Evolutionary conservation across 2,113 vertebrate genomes (phyloP).

Genomic region (Corythornis cristatus): DNA sequence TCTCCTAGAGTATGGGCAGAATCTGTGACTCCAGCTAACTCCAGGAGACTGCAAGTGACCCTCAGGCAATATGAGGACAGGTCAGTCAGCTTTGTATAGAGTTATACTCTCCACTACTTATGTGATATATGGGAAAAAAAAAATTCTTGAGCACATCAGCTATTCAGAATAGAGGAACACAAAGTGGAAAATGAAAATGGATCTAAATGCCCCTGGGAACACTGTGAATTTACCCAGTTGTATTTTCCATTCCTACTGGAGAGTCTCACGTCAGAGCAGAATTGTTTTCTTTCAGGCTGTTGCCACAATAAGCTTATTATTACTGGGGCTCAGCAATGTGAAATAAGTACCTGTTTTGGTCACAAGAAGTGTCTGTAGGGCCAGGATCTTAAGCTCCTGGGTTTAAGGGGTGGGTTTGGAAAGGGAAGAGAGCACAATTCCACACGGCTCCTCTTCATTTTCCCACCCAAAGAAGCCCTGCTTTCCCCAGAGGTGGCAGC

Average conservation of each 20-base stretch:
- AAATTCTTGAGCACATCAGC: neutral
- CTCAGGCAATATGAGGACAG: neutral
- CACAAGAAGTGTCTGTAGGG: neutral
- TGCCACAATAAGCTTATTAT: neutral
- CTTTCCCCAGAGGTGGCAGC: neutral
- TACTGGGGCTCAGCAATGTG: neutral
- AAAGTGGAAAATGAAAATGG: neutral
- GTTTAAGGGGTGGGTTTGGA: neutral
- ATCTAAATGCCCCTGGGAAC: neutral
- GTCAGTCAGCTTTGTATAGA: neutral
- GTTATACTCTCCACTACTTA: neutral
- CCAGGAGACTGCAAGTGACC: neutral
- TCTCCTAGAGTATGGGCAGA: neutral
- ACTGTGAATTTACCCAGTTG: neutral
- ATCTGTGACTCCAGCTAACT: neutral
- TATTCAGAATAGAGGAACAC: neutral
- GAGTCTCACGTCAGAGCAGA: neutral
- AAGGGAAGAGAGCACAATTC: neutral
- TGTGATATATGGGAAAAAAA: neutral
- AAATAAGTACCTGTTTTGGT: neutral
- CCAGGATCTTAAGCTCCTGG: neutral
- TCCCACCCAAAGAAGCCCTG: neutral
- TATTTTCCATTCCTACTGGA: neutral
- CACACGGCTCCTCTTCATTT: neutral
- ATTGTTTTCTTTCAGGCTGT: neutral